Percentiles rank a stretch among this genome's conserved stretches.
These are phyloP conservation scores for Pygocentrus nattereri DNA, from an alignment of 2,797 vertebrate genomes.

Conservation along the genomic window DNA sequence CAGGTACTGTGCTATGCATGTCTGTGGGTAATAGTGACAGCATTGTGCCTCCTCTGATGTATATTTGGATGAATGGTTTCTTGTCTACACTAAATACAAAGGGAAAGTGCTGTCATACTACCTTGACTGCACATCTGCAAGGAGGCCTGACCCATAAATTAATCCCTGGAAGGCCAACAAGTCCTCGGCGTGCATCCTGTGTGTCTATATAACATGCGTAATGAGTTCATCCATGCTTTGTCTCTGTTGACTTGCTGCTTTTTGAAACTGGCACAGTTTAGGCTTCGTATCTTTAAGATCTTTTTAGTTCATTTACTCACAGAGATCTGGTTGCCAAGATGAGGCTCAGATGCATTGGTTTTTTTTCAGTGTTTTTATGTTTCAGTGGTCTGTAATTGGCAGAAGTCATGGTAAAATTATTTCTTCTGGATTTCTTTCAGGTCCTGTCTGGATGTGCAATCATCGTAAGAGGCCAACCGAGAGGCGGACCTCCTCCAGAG, in stretches of 20 bases:
- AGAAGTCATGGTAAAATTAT: background rate
- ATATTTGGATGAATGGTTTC: background rate
- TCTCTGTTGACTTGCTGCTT: too few relatives aligned
- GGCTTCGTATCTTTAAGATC: background rate
- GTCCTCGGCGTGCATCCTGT: background rate
- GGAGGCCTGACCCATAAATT: background rate
- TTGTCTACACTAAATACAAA: background rate
- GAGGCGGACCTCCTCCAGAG: conserved; percentile 94
- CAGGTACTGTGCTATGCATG: background rate
- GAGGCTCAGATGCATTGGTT: background rate
- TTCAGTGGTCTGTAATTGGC: background rate
- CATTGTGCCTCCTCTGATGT: background rate
- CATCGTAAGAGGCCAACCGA: conserved; percentile 95
- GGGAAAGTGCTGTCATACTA: too few relatives aligned
- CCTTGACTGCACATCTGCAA: background rate
- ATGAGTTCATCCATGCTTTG: too few relatives aligned
- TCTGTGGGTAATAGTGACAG: background rate
- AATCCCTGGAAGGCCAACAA: background rate
- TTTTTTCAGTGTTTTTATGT: background rate
- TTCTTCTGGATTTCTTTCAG: conserved; percentile 67
- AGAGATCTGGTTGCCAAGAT: background rate
- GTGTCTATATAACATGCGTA: background rate
- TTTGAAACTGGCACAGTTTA: background rate
- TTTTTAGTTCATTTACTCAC: background rate
- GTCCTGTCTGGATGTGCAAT: conserved; percentile 96